These are phyloP conservation scores for Meles meles DNA, from an alignment of 2,113 vertebrate species.

Conservation along the genomic window DNA sequence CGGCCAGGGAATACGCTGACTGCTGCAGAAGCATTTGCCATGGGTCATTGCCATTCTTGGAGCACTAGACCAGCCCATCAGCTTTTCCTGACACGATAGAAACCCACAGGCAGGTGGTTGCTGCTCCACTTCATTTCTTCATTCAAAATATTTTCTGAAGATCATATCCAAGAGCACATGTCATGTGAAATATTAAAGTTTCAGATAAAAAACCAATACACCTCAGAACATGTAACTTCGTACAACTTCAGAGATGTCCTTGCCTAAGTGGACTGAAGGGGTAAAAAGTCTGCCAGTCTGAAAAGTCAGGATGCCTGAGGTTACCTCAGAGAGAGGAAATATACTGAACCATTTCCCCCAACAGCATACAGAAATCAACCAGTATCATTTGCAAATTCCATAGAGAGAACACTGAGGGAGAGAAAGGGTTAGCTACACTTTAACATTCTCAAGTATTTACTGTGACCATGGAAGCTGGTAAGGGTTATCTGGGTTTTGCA, in stretches of 20 bases:
- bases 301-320: neutral
- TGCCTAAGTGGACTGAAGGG: neutral
- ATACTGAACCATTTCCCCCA: neutral
- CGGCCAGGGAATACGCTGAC: neutral
- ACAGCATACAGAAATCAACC: neutral
- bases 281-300: neutral
- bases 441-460: neutral
- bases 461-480: neutral
- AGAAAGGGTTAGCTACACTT: neutral
- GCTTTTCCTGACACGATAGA: neutral
- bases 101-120: neutral
- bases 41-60: neutral
- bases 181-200: neutral
- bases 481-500: neutral
- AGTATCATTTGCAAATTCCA: neutral
- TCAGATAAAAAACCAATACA: neutral
- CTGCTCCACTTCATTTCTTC: neutral
- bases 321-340: neutral
- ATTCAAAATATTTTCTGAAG: slow-evolving; percentile 19
- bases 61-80: neutral
- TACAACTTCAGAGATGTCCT: neutral
- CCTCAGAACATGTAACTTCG: neutral
- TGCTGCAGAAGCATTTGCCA: neutral
- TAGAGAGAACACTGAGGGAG: neutral
- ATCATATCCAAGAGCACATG: neutral